Conservation (phyloP, 2,888 invertebrate species). For the Thymelicus sylvestris region DNA sequence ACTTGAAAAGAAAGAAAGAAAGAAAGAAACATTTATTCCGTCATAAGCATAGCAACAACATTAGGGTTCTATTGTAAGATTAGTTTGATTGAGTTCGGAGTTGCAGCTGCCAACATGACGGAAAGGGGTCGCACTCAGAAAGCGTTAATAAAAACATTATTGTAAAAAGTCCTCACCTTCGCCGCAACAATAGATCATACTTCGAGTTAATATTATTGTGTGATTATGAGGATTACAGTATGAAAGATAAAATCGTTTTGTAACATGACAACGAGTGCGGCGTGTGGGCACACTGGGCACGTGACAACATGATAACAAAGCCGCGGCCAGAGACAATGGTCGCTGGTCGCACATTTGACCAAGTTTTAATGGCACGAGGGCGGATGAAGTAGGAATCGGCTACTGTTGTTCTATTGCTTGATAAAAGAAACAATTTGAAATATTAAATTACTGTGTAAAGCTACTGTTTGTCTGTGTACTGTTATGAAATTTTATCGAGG, state of each 20-base stretch:
- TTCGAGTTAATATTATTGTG: too few relatives aligned
- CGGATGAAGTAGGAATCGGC: slow-evolving; percentile 2
- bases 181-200: too few relatives aligned
- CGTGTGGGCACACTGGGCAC: not conserved
- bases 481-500: too few relatives aligned
- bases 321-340: slow-evolving; percentile 55
- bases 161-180: too few relatives aligned
- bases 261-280: not conserved
- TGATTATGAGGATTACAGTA: not conserved
- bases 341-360: slow-evolving; percentile 67
- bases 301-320: slow-evolving; percentile 56
- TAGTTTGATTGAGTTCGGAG: too few relatives aligned
- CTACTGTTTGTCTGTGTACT: too few relatives aligned
- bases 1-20: too few relatives aligned
- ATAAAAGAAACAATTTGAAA: slow-evolving; percentile 5
- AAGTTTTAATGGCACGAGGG: slow-evolving; percentile 58
- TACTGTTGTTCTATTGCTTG: slow-evolving; percentile 12
- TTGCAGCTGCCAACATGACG: too few relatives aligned
- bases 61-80: too few relatives aligned
- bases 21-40: too few relatives aligned
- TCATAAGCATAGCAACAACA: too few relatives aligned
- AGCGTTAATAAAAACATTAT: not conserved
- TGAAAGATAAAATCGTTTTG: slow-evolving; percentile 2
- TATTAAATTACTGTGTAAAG: not conserved
- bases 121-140: too few relatives aligned